These are phyloP conservation scores for Embidobia sp. DNA, from an alignment of 2,888 invertebrate species.

Conservation along the genomic window DNA sequence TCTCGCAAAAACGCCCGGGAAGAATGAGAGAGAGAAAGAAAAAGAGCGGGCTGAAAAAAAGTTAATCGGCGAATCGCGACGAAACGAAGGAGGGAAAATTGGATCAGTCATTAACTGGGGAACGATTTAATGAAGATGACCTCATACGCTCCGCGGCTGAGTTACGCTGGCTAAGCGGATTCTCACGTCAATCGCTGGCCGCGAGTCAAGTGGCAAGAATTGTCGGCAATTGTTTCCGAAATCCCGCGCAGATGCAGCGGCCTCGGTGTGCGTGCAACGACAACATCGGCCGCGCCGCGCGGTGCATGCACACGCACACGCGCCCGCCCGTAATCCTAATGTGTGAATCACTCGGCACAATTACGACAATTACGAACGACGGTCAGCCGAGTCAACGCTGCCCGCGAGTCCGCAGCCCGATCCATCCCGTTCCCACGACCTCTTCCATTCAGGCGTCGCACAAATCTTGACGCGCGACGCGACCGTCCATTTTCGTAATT, in stretches of 20 bases:
- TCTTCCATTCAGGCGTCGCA: conserved; percentile 79
- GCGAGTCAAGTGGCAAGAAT: conserved; percentile 82
- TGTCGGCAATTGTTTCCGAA: conserved; percentile 82
- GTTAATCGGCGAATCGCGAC: conserved; percentile 41
- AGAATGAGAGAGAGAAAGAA: too few relatives aligned
- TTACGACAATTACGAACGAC: conserved; percentile 79
- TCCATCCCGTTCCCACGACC: conserved; percentile 80
- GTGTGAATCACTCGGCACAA: conserved; percentile 82
- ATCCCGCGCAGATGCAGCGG: conserved; percentile 74
- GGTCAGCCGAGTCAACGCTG: conserved; percentile 75
- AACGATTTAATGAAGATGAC: conserved; percentile 82
- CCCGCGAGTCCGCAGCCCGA: conserved; percentile 73
- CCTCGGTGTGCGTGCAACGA: conserved; percentile 65
- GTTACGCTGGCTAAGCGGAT: conserved; percentile 78
- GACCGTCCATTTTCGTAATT: conserved; percentile 52
- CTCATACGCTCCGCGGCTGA: conserved; percentile 78
- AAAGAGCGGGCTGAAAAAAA: not conserved
- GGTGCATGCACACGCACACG: conserved; percentile 57
- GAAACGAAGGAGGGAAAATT: conserved; percentile 70
- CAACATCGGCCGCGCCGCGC: conserved; percentile 40
- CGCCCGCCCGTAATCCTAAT: conserved; percentile 73
- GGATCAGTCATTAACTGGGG: conserved; percentile 81
- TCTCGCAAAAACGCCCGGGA: too few relatives aligned
- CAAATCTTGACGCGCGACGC: conserved; percentile 75
- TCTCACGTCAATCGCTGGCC: conserved; percentile 81